Conservation (phyloP, 2,113 vertebrate species). For the Bubalus kerabau region DNA sequence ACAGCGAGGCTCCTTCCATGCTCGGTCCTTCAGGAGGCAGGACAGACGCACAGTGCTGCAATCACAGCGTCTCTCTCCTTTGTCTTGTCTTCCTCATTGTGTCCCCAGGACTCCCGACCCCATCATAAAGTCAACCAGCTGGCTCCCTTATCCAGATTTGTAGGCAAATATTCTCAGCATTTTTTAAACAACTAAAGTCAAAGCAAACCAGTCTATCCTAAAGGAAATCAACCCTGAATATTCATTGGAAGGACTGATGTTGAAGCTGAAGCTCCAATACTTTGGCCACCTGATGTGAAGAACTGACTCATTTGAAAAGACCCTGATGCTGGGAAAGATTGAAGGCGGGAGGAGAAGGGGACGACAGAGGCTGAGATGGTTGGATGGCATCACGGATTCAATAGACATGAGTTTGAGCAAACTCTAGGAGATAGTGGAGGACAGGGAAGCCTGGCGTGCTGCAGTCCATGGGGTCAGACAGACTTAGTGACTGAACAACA, state of each 20-base stretch:
- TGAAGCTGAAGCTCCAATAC: no score
- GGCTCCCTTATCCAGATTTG: background rate
- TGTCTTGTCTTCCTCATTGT: background rate
- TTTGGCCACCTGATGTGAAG: background rate
- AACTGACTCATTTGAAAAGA: background rate
- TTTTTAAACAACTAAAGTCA: background rate
- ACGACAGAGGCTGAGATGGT: background rate
- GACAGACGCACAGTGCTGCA: background rate
- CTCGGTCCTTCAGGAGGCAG: fast-evolving
- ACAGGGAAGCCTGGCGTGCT: background rate
- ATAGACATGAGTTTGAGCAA: background rate
- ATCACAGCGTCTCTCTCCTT: fast-evolving
- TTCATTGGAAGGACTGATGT: no score
- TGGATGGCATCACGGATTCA: background rate
- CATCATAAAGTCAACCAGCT: background rate
- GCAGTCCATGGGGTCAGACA: background rate
- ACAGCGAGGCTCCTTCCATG: background rate
- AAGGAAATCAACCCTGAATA: background rate
- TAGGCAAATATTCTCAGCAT: background rate
- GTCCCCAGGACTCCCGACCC: background rate
- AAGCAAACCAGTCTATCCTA: background rate
- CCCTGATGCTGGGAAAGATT: background rate
- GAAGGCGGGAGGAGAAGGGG: background rate
- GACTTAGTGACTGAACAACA: background rate
- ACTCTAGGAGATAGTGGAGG: background rate